Evolutionary conservation across 1,140 invertebrate species (phyloP).

Genomic region (Hycleus cichorii): DNA sequence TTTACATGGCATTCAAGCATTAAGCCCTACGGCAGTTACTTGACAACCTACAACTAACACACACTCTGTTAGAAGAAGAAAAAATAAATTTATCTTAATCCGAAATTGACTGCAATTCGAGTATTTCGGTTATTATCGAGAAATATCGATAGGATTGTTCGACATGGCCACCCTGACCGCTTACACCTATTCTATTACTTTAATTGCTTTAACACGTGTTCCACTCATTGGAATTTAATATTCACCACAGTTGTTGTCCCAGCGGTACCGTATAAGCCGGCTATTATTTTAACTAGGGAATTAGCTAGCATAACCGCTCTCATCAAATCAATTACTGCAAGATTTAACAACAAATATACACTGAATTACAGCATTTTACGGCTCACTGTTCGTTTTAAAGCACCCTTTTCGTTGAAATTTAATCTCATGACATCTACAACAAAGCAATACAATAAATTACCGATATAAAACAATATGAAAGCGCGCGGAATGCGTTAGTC

Average conservation of each 20-base stretch:
- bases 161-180: slow-evolving; percentile 1
- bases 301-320: slow-evolving; percentile 23
- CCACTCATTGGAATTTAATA: slow-evolving; percentile 27
- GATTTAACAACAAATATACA: slow-evolving; percentile 28
- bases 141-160: no score
- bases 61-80: background rate
- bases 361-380: slow-evolving; percentile 26
- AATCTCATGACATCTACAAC: slow-evolving; percentile 36
- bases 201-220: slow-evolving; percentile 29
- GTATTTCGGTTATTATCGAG: no score
- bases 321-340: slow-evolving; percentile 29
- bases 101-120: no score
- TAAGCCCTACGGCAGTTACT: slow-evolving; percentile 11
- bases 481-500: slow-evolving; percentile 34
- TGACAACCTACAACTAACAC: background rate
- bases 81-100: background rate
- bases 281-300: slow-evolving; percentile 27
- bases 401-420: slow-evolving; percentile 25
- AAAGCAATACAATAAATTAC: slow-evolving; percentile 40
- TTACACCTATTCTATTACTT: slow-evolving; percentile 28
- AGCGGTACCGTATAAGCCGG: background rate
- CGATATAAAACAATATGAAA: slow-evolving; percentile 40
- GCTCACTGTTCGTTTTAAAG: slow-evolving; percentile 18
- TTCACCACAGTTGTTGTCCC: slow-evolving; percentile 23
- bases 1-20: slow-evolving; percentile 25